Evolutionary conservation across 1,140 invertebrate genomes (phyloP).

Genomic region (Sitophilus oryzae): DNA sequence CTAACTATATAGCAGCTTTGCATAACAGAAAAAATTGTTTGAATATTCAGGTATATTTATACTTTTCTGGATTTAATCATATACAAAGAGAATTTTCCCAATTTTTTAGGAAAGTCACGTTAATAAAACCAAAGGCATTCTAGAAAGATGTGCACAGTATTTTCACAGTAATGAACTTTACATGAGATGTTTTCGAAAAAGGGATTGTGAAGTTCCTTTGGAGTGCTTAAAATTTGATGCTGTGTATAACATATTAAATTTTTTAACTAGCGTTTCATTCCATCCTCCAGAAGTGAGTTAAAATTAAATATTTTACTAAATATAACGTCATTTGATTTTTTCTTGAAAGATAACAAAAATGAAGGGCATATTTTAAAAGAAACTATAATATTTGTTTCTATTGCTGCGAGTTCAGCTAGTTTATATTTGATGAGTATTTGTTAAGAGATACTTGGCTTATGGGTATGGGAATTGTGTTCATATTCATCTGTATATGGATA

Average conservation of each 20-base stretch:
- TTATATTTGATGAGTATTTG: slow-evolving; percentile 76
- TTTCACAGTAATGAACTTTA: slow-evolving; percentile 71
- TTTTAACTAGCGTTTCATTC: slow-evolving; percentile 72
- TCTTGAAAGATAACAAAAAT: too few species aligned
- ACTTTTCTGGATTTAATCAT: slow-evolving; percentile 6
- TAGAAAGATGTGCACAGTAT: slow-evolving; percentile 68
- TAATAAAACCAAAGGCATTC: slow-evolving; percentile 53
- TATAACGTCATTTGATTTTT: slow-evolving; percentile 9
- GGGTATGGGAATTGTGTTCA: slow-evolving; percentile 65
- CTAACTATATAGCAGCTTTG: slow-evolving; percentile 84
- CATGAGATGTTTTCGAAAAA: slow-evolving; percentile 59
- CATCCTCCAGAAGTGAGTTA: slow-evolving; percentile 54
- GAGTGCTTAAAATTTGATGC: slow-evolving; percentile 74
- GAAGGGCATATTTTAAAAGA: slow-evolving; percentile 54
- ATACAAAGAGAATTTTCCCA: slow-evolving; percentile 1
- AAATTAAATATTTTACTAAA: slow-evolving; percentile 8
- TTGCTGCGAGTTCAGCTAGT: slow-evolving; percentile 68
- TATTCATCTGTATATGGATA: slow-evolving; percentile 79
- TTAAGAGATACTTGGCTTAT: slow-evolving; percentile 76
- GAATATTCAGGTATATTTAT: slow-evolving; percentile 58
- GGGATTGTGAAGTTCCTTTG: slow-evolving; percentile 60
- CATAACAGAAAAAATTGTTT: slow-evolving; percentile 75
- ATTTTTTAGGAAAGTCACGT: slow-evolving; percentile 62
- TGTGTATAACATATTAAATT: slow-evolving; percentile 81
- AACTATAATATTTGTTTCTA: slow-evolving; percentile 78